phyloP scores from a whole-genome alignment of 2,797 vertebrate genomes.

The Enteromius treurensis region DNA sequence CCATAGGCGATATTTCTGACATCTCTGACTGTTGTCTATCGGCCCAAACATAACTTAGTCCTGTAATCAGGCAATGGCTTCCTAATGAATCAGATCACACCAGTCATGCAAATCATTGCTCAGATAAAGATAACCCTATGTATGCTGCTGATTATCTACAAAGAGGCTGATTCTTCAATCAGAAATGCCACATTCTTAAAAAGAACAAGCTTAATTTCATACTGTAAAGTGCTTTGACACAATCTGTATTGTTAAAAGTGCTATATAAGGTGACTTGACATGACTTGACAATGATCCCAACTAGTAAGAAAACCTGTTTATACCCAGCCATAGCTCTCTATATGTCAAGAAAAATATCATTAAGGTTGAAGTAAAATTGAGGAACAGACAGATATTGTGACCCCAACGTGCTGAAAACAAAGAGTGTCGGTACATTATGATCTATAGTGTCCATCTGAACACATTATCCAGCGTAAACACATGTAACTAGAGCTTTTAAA shows the following conservation, averaged over 20 bases:
- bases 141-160: neutral
- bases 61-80: neutral
- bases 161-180: neutral
- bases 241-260: too few species aligned
- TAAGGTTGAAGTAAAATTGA: neutral
- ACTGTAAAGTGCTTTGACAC: too few species aligned
- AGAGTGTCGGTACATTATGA: neutral
- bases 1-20: too few species aligned
- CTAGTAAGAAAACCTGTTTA: neutral
- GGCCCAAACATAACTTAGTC: neutral
- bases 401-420: neutral
- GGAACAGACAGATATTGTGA: conserved; percentile 8
- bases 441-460: neutral
- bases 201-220: too few species aligned
- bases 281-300: neutral
- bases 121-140: neutral
- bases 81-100: neutral
- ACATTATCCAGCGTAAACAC: conserved; percentile 29
- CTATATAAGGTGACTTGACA: too few species aligned
- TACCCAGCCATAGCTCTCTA: neutral
- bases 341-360: neutral
- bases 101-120: neutral
- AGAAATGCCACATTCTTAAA: neutral
- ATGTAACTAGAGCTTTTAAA: conserved; percentile 21
- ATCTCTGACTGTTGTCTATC: neutral